These are phyloP conservation scores for Philaenus spumarius DNA, from an alignment of 1,140 invertebrate genomes.

Conservation along the genomic window DNA sequence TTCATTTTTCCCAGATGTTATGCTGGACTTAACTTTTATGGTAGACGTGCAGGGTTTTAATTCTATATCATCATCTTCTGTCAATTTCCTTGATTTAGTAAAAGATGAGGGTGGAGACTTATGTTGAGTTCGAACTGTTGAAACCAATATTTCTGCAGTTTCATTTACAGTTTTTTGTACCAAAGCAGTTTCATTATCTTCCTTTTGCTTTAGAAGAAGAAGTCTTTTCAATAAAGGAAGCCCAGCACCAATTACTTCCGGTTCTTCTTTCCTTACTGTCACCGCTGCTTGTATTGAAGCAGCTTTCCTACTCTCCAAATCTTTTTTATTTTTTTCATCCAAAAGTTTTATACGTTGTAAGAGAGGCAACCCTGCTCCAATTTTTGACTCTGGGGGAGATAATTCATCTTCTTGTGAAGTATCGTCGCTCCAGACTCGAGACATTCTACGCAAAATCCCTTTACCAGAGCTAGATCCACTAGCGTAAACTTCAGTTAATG, in stretches of 20 bases:
- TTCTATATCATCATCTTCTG: slow-evolving; percentile 4
- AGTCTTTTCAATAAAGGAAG: slow-evolving; percentile 72
- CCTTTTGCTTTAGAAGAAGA: slow-evolving; percentile 69
- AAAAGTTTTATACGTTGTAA: slow-evolving; percentile 60
- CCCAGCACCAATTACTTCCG: slow-evolving; percentile 58
- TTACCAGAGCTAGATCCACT: slow-evolving; percentile 37
- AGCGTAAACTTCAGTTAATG: slow-evolving; percentile 42
- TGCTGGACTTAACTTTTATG: background rate
- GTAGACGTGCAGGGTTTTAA: background rate
- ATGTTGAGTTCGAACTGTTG: slow-evolving; percentile 25
- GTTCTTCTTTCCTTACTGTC: slow-evolving; percentile 37
- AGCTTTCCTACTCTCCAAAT: too few species aligned
- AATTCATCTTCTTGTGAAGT: slow-evolving; percentile 45
- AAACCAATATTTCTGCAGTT: slow-evolving; percentile 22
- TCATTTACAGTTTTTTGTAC: slow-evolving; percentile 30
- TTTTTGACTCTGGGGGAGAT: slow-evolving; percentile 47
- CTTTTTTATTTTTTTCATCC: slow-evolving; percentile 75
- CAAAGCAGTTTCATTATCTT: slow-evolving; percentile 51
- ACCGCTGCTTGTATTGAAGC: too few species aligned
- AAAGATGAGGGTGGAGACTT: slow-evolving; percentile 9
- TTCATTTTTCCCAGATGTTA: background rate
- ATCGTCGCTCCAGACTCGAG: slow-evolving; percentile 58
- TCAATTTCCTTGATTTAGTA: background rate
- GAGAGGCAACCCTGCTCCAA: slow-evolving; percentile 62
- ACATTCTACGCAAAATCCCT: slow-evolving; percentile 58